Base-by-base conservation (phyloP, 2,797 vertebrate species). In the Coregonus sp. region DNA sequence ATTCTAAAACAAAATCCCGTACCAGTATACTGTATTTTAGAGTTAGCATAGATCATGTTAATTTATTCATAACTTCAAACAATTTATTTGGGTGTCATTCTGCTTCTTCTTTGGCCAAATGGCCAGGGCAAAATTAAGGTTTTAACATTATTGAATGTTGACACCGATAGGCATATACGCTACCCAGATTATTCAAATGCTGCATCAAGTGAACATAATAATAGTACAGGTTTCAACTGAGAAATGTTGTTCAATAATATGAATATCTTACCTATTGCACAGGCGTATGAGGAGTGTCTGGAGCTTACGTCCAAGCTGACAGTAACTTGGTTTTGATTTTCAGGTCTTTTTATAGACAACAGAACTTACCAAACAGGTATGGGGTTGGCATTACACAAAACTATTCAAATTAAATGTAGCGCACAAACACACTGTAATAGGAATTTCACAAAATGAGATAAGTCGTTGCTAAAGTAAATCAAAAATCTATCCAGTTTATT, bases 281-380 rank as follows among this genome's bases (percentile, higher is more conserved):
- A 37, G 29, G 5, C 5, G 66, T 67, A 67, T 6, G 33, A 35
- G 31, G 15, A 68, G 31, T 18, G 37, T 51, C 59, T 63, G 59
- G 20, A 25, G 59, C 9, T 9, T 4, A 11, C 9, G 35, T 61
- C 4, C 25, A 78, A 74, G 56, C 31, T 15, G 72, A 72, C 68
- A 75, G 61, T 40, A 76, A 35, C 50, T 52, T 31, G 70, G 5
- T 72, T 54, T 72, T 50, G 14, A 52, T 54, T 72, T 9, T 4
- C 0, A 31, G 37, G 5, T 2, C 37, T 69, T 80, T 67, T 75
- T 78, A 78, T 82, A 69, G 61, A 35, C 29, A 29, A 35, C 25
- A 29, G 9, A 85, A 90, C 87, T 86, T 70, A 72, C 80, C 85
- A 83, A 89, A 90, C 92, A 75, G 86, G 92, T 90, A 83, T 74